Evolutionary conservation across 1,140 invertebrate genomes (phyloP).

Genomic region (Archegozetes longisetosus): DNA sequence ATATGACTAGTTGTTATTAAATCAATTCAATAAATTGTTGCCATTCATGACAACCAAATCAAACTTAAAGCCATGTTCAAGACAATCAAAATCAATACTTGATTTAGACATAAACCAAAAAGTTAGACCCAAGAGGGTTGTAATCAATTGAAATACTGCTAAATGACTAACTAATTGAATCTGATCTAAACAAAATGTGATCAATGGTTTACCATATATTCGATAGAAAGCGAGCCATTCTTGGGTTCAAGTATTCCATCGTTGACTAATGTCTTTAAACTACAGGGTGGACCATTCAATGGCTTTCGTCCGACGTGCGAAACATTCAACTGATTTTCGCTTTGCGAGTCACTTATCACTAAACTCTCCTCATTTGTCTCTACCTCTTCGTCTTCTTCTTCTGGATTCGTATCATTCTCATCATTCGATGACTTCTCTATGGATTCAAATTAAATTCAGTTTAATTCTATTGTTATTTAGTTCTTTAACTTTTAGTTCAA

Average conservation of each 20-base stretch:
- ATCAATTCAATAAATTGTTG: too few relatives aligned
- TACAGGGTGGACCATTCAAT: constrained; percentile 49
- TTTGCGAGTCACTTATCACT: background rate
- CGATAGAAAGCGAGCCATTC: constrained; percentile 61
- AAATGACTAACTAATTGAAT: background rate
- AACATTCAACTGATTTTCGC: constrained; percentile 9
- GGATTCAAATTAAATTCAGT: too few relatives aligned
- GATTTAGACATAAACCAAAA: too few relatives aligned
- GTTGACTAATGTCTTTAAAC: constrained; percentile 60
- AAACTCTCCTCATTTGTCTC: constrained; percentile 12
- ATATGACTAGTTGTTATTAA: too few relatives aligned
- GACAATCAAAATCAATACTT: too few relatives aligned
- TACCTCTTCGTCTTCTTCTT: constrained; percentile 22
- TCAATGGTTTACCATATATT: constrained; percentile 51
- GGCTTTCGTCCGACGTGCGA: constrained; percentile 19
- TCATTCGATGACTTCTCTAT: constrained; percentile 22
- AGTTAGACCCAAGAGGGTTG: too few relatives aligned
- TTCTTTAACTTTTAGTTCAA: too few relatives aligned
- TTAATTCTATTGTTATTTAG: too few relatives aligned
- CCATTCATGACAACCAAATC: too few relatives aligned
- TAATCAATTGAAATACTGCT: background rate
- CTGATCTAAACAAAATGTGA: background rate
- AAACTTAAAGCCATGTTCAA: too few relatives aligned
- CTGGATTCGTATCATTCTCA: constrained; percentile 16
- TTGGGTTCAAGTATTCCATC: constrained; percentile 65